Base-by-base conservation (phyloP, 2,113 vertebrate genomes). In the Hiodon tergisus region DNA sequence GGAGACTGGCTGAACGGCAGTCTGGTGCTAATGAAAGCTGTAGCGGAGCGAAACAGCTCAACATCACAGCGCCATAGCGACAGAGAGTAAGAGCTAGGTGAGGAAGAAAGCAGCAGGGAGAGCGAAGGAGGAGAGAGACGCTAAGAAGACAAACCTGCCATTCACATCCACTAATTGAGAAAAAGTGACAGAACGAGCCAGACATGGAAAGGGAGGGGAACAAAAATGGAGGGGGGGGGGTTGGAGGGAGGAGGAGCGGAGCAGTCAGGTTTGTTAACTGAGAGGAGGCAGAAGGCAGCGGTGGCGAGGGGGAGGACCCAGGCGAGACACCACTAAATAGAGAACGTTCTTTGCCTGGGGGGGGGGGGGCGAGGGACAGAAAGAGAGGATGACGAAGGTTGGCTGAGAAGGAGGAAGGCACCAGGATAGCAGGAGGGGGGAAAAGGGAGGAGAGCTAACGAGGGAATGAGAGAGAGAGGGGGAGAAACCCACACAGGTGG, bases 381-480 rank as follows among this genome's bases (percentile, higher is more conserved):
- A 80, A 83, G 84, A 79, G 79, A 47, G 10, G 17, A 17, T 62
- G 31, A 77, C 76, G 31, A 31, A 31, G 31, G 31, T 31, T 31
- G 31, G 31, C 31, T 31, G 31, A 31, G 31, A 31, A 31, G 31
- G 31, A 31, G 31, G 31, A 31, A 31, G 31, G 31, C 31, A 31
- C 31, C 31, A 31, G 62, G 69, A 71, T 54, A 2, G 66, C 31
- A 68, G 62, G 57, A 72, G 74, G 65, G 60, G 72, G 69, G 53
- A 46, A 5, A n/a, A 16, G 6, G 13, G 69, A 58, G 57, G 73
- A 63, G 81, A 83, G 85, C 83, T 69, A 85, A 81, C 81, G 62
- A 61, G 54, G 67, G 48, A n/a, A 47, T 7, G 55, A 50, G 8
- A 78, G 77, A 69, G 80, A 11, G 47, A 9, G 63, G 31, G 52